phyloP scores from a whole-genome alignment of 2,888 invertebrate species.

The Tinea pellionella region DNA sequence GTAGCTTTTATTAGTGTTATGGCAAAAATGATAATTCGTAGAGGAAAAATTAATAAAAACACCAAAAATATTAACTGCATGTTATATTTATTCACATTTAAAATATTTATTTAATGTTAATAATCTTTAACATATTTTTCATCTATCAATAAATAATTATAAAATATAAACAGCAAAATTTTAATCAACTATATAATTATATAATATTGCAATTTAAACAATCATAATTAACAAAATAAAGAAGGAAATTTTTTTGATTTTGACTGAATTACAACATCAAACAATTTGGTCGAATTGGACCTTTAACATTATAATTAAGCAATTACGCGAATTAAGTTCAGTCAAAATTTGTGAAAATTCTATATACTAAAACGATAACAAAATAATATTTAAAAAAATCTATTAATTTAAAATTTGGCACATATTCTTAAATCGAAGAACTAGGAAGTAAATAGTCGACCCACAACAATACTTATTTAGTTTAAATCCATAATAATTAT shows the following conservation, averaged over 20 bases:
- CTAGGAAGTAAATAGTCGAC: not conserved
- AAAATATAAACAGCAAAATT: not conserved
- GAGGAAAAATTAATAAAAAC: not conserved
- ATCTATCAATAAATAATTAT: not conserved
- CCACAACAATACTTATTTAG: not conserved
- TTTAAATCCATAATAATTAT: too few relatives aligned
- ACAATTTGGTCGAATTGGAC: too few relatives aligned
- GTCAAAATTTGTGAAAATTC: too few relatives aligned
- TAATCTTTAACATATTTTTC: not conserved
- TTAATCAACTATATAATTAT: not conserved
- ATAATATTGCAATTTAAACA: not conserved
- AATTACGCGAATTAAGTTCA: too few relatives aligned
- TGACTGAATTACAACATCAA: too few relatives aligned
- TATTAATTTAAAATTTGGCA: not conserved
- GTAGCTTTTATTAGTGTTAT: too few relatives aligned
- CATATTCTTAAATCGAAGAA: not conserved
- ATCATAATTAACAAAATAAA: not conserved
- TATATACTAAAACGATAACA: too few relatives aligned
- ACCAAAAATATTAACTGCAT: not conserved
- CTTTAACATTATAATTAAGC: too few relatives aligned
- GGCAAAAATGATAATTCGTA: too few relatives aligned
- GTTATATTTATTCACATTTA: conserved; percentile 11
- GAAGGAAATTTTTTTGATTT: too few relatives aligned
- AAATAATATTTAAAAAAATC: too few relatives aligned
- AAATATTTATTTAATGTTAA: not conserved